phyloP scores from a whole-genome alignment of 2,113 vertebrate genomes.

The Apeltes quadracus region DNA sequence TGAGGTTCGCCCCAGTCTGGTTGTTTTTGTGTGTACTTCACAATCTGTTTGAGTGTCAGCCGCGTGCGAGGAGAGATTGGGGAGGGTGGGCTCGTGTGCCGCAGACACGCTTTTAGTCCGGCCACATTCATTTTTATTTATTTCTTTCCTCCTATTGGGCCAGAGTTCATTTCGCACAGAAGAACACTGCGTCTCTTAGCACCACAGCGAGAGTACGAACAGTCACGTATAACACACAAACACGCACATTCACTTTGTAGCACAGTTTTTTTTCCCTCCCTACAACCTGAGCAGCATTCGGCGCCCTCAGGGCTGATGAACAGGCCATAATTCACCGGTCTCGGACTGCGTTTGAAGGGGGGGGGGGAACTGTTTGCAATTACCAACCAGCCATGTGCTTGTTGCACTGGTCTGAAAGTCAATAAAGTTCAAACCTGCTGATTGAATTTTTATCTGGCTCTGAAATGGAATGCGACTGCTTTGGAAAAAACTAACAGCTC shows the following conservation, averaged over 20 bases:
- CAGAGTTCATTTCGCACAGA: conserved; percentile 36
- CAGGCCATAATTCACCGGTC: conserved; percentile 68
- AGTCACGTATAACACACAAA: conserved; percentile 14
- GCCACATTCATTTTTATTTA: conserved; percentile 10
- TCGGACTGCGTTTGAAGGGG: conserved; percentile 61
- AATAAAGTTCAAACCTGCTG: conserved; percentile 47
- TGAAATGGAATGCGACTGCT: neutral
- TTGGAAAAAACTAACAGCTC: conserved; percentile 14
- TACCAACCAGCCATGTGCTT: conserved; percentile 50
- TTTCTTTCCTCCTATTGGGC: conserved; percentile 12
- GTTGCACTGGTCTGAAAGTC: conserved; percentile 44
- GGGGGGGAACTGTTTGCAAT: conserved; percentile 51
- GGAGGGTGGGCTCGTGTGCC: conserved; percentile 13
- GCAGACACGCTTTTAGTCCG: conserved; percentile 17
- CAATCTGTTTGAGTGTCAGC: conserved; percentile 31
- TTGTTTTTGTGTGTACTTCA: conserved; percentile 3
- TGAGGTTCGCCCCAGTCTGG: conserved; percentile 7
- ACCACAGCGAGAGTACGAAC: neutral
- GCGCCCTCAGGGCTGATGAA: conserved; percentile 56
- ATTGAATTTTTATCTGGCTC: conserved; percentile 31
- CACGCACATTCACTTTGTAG: conserved; percentile 12
- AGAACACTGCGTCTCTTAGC: neutral
- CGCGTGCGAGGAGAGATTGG: conserved; percentile 44
- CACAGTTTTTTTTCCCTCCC: neutral
- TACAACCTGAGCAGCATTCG: conserved; percentile 18